Conservation (phyloP, 2,113 vertebrate genomes). For the Dicaeum eximium region DNA sequence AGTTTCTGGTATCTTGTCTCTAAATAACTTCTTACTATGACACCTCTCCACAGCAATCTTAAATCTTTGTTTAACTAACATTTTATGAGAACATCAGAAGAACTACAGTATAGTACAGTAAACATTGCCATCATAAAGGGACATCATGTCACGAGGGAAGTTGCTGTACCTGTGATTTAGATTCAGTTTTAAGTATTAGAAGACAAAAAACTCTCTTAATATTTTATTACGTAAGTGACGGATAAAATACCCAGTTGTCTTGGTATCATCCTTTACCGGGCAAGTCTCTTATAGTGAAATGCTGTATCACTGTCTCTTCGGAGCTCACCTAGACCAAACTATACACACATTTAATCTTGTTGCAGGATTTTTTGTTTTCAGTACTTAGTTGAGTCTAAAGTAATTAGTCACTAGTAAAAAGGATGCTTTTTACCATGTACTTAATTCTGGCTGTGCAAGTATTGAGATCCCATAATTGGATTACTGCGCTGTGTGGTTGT, state of each 20-base stretch:
- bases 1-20: neutral
- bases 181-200: neutral
- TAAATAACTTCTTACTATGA: neutral
- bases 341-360: neutral
- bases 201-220: neutral
- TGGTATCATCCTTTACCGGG: neutral
- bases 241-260: neutral
- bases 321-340: neutral
- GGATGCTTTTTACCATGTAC: fast-evolving
- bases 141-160: neutral
- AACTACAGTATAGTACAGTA: neutral
- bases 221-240: neutral
- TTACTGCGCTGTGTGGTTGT: neutral
- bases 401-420: neutral
- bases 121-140: neutral
- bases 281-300: neutral
- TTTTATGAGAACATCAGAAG: neutral
- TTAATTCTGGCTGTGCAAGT: neutral
- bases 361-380: neutral
- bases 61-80: neutral
- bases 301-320: neutral
- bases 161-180: neutral
- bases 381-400: neutral
- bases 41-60: neutral
- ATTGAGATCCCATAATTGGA: neutral